phyloP scores from a whole-genome alignment of 2,797 vertebrate genomes.

The Remorina albescens region DNA sequence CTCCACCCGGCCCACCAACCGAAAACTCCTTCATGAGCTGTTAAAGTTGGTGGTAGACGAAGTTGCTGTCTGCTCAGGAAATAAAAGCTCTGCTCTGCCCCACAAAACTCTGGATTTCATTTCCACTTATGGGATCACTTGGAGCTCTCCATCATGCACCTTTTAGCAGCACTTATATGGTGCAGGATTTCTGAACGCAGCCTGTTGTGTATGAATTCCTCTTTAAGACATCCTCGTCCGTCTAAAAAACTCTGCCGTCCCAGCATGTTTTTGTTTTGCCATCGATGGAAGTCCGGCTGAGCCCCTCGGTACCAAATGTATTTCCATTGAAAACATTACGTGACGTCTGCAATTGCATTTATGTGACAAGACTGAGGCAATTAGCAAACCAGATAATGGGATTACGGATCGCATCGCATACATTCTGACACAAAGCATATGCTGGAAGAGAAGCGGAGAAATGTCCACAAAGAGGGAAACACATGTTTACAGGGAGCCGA shows the following conservation, averaged over 20 bases:
- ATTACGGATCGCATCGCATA: conserved; percentile 56
- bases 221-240: conserved; percentile 59
- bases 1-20: conserved; percentile 46
- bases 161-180: conserved; percentile 73
- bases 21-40: conserved; percentile 52
- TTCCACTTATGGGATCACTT: conserved; percentile 68
- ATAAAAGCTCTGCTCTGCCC: conserved; percentile 55
- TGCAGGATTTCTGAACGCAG: conserved; percentile 47
- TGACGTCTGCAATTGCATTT: conserved; percentile 65
- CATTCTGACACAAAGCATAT: conserved; percentile 65
- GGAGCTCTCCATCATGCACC: conserved; percentile 73
- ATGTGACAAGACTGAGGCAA: conserved; percentile 70
- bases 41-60: conserved; percentile 61
- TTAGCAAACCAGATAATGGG: conserved; percentile 72
- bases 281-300: conserved; percentile 53
- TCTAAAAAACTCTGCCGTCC: conserved; percentile 47
- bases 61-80: conserved; percentile 75
- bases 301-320: conserved; percentile 44
- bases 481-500: conserved; percentile 51
- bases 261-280: conserved; percentile 63
- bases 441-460: conserved; percentile 38
- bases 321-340: conserved; percentile 61
- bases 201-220: conserved; percentile 53
- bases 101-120: conserved; percentile 73
- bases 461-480: conserved; percentile 45